Percentiles rank a stretch among this genome's conserved stretches.
phyloP scores from a whole-genome alignment of 2,113 vertebrate genomes.

The Neotragus pygmaeus region DNA sequence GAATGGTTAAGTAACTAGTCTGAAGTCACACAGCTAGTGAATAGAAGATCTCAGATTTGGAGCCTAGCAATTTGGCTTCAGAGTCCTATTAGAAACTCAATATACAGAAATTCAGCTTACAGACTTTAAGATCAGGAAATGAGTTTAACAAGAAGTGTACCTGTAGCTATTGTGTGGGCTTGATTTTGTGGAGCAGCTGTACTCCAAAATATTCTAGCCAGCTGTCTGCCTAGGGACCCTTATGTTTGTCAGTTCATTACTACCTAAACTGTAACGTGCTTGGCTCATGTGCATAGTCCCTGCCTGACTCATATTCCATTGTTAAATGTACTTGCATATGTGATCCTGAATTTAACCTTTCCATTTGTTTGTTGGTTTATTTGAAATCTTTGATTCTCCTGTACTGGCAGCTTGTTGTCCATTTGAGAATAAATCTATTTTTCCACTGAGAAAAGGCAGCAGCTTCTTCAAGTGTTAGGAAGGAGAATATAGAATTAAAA shows the following conservation, averaged over 20 bases:
- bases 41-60: background rate
- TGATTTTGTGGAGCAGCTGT: background rate
- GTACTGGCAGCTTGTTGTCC: background rate
- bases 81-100: background rate
- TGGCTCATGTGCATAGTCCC: background rate
- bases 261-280: background rate
- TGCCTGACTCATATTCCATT: background rate
- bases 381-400: background rate
- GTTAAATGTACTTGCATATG: background rate
- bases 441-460: background rate
- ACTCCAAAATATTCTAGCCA: slow-evolving; percentile 11
- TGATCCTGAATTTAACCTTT: background rate
- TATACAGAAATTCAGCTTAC: background rate
- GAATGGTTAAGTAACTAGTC: background rate
- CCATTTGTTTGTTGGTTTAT: slow-evolving; percentile 17
- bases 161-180: background rate
- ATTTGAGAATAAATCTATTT: background rate
- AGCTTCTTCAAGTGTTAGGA: background rate
- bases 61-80: background rate
- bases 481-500: background rate
- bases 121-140: background rate
- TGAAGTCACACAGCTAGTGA: background rate
- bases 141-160: background rate
- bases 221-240: background rate
- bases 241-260: background rate